Conservation (phyloP, 2,888 invertebrate genomes). For the Epinotia ramella region DNA sequence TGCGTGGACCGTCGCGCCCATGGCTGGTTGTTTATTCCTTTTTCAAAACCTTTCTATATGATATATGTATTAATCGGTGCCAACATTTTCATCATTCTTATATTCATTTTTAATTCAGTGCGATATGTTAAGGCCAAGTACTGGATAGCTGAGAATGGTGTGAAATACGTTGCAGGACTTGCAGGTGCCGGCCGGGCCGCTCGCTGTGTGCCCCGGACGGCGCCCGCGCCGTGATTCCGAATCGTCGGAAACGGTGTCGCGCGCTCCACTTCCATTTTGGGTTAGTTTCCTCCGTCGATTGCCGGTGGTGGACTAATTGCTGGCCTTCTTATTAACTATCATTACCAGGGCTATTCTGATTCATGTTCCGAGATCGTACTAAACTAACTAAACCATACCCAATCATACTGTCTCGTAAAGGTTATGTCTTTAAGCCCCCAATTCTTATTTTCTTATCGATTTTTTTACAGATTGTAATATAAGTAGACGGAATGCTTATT, state of each 20-base stretch:
- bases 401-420: background rate
- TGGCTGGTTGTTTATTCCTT: too few relatives aligned
- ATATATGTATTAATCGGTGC: too few relatives aligned
- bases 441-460: too few relatives aligned
- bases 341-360: slow-evolving; percentile 11
- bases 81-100: too few relatives aligned
- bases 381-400: background rate
- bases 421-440: background rate
- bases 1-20: too few relatives aligned
- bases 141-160: background rate
- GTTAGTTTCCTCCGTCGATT: slow-evolving; percentile 51
- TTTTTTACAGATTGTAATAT: too few relatives aligned
- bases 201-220: slow-evolving; percentile 44
- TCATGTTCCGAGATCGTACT: background rate
- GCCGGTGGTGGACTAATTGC: slow-evolving; percentile 32
- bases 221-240: slow-evolving; percentile 48
- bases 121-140: too few relatives aligned
- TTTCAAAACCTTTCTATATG: too few relatives aligned
- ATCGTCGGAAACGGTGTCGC: slow-evolving; percentile 52
- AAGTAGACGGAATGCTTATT: too few relatives aligned
- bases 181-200: background rate
- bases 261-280: slow-evolving; percentile 65
- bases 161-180: background rate
- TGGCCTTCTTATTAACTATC: slow-evolving; percentile 37
- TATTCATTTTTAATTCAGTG: too few relatives aligned